These are phyloP conservation scores for Automeris io DNA, from an alignment of 2,888 invertebrate genomes.

Conservation along the genomic window DNA sequence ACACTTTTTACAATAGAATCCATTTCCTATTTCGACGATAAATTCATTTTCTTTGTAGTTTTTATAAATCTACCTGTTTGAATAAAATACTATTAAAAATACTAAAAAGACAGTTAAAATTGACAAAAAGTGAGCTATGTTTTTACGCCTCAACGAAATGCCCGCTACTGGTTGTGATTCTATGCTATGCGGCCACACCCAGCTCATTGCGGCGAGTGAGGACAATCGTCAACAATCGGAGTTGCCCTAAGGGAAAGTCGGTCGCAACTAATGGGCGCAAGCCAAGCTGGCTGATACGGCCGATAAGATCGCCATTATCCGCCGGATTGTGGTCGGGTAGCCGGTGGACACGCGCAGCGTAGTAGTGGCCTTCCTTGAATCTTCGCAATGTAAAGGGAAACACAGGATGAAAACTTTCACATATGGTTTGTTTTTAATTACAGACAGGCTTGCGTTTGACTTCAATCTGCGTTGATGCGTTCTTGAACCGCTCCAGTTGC, in stretches of 20 bases:
- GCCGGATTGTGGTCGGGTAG: slow-evolving; percentile 8
- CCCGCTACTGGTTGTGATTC: slow-evolving; percentile 2
- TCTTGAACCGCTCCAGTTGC: no score
- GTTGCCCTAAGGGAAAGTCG: slow-evolving; percentile 61
- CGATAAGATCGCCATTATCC: slow-evolving; percentile 43
- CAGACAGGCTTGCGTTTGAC: no score
- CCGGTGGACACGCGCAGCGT: slow-evolving; percentile 3
- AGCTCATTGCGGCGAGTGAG: slow-evolving; percentile 9
- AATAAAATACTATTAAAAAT: slow-evolving; percentile 4
- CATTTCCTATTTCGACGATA: no score
- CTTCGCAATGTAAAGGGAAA: no score
- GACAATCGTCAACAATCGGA: slow-evolving; percentile 50
- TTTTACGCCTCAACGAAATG: no score
- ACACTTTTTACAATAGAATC: no score
- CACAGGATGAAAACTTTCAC: no score
- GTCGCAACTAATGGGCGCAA: slow-evolving; percentile 54
- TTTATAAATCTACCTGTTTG: no score
- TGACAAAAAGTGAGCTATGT: no score
- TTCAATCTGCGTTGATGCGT: no score
- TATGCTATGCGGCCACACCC: slow-evolving; percentile 7
- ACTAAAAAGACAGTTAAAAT: slow-evolving; percentile 2
- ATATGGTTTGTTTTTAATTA: no score
- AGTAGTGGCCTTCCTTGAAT: slow-evolving; percentile 16
- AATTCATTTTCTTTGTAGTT: no score
- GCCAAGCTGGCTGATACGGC: slow-evolving; percentile 43